Evolutionary conservation across 2,113 vertebrate species (phyloP).

Genomic region (Callorhinus ursinus): DNA sequence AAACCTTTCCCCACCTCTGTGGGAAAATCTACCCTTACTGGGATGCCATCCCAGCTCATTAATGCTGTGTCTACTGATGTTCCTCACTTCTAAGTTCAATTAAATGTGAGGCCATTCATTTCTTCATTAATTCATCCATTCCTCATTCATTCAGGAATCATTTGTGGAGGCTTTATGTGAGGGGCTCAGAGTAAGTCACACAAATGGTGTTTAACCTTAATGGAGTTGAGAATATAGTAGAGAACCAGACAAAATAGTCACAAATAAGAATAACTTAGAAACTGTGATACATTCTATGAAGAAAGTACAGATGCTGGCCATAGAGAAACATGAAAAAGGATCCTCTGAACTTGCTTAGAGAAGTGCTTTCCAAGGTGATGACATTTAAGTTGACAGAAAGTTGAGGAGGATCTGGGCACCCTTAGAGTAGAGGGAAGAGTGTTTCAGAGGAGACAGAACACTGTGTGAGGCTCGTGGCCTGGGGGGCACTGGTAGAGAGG

Average conservation of each 20-base stretch:
- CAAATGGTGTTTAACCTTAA: background rate
- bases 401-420: background rate
- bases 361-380: background rate
- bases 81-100: background rate
- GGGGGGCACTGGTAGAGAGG: background rate
- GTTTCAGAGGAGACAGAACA: background rate
- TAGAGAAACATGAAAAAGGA: background rate
- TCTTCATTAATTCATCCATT: background rate
- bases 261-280: background rate
- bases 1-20: background rate
- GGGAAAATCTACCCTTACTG: background rate
- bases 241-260: background rate
- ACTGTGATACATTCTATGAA: background rate
- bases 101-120: background rate
- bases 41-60: background rate
- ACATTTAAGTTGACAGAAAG: background rate
- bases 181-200: background rate
- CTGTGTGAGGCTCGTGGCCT: background rate
- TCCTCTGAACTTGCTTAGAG: background rate
- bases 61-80: too few relatives aligned
- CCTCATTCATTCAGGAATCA: background rate
- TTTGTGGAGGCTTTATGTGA: background rate
- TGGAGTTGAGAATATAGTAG: background rate
- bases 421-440: background rate
- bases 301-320: background rate